A percentile compares a stretch with the other conserved stretches of the same genome.
Evolutionary conservation across 2,888 invertebrate genomes (phyloP).

Genomic region (Amphipoea lucens): DNA sequence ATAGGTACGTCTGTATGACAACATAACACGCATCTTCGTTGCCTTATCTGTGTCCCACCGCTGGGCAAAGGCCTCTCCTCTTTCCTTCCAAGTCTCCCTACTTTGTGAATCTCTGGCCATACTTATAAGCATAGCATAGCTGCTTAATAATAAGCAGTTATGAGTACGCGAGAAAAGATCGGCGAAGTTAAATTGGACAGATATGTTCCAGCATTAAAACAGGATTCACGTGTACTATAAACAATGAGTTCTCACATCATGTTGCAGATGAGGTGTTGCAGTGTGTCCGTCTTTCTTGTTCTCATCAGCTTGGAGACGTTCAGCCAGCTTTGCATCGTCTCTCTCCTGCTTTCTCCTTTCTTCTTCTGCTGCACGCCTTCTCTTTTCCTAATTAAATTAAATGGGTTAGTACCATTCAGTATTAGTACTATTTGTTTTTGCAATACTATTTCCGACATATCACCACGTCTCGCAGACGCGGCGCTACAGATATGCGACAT

Average conservation of each 20-base stretch:
- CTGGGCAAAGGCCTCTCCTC: not conserved
- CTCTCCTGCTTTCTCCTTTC: slow-evolving; percentile 85
- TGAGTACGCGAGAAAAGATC: not conserved
- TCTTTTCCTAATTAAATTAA: slow-evolving; percentile 76
- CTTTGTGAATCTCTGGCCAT: not conserved
- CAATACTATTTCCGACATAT: not conserved
- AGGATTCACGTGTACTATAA: not conserved
- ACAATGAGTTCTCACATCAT: slow-evolving; percentile 72
- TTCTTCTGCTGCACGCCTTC: slow-evolving; percentile 78
- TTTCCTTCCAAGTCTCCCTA: not conserved
- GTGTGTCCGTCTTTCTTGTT: slow-evolving; percentile 78
- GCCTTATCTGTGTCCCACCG: not conserved
- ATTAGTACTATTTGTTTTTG: not conserved
- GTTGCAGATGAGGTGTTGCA: slow-evolving; percentile 78
- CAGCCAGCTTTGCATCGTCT: slow-evolving; percentile 86
- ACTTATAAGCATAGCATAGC: too few relatives aligned
- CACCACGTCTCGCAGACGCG: not conserved
- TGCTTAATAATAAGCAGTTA: not conserved
- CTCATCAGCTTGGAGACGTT: slow-evolving; percentile 86
- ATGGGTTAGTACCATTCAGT: not conserved
- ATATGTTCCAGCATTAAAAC: not conserved
- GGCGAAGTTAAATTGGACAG: not conserved
- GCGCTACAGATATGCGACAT: not conserved
- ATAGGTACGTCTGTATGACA: not conserved
- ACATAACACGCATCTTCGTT: not conserved